Evolutionary conservation across 2,113 vertebrate species (phyloP), one percentile per base, ranked within the genome.

Genomic region (Scatophagus argus): DNA sequence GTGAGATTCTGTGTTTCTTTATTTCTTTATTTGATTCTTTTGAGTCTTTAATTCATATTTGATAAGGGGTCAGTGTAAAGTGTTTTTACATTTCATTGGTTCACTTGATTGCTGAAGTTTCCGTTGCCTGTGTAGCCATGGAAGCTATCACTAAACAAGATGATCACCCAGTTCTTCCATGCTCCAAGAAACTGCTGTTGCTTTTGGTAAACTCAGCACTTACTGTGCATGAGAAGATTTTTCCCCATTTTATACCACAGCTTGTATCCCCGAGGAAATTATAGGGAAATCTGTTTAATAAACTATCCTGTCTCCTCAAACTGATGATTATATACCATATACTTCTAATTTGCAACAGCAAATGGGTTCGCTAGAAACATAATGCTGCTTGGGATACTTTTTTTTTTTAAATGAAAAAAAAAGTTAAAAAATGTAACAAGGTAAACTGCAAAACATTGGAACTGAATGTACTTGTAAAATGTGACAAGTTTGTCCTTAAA

Each of bases 151-250:
- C 72, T 82, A 66, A 83, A 74, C 60, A 74, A 72, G 49, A 65
- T 75, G 84, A 86, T 80, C 82, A 80, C 46, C 54, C 44, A 61
- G 23, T 65, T 64, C 21, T 64, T 52, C 49, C 52, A 39, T 63
- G 71, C 80, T 84, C 65, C 80, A 72, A 54, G 41, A 74, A 86
- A 79, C 63, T 79, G 62, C 69, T 67, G 52, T 77, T 82, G 54
- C 71, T 85, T 85, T 52, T 85, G 63, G 61, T 83, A 54, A 81
- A 83, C 59, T 83, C 83, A 81, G 85, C 82, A 83, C 44, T 82
- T 79, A 64, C 34, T 77, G 62, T 71, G 83, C 69, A 89, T 71
- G 47, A 81, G 76, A 72, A 38, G 72, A 76, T 86, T 79, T 84
- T 83, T 65, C 70, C 78, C 23, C 39, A 66, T 81, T 76, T 81